Evolutionary conservation across 2,888 invertebrate species (phyloP).

Genomic region (Tiphia femorata): DNA sequence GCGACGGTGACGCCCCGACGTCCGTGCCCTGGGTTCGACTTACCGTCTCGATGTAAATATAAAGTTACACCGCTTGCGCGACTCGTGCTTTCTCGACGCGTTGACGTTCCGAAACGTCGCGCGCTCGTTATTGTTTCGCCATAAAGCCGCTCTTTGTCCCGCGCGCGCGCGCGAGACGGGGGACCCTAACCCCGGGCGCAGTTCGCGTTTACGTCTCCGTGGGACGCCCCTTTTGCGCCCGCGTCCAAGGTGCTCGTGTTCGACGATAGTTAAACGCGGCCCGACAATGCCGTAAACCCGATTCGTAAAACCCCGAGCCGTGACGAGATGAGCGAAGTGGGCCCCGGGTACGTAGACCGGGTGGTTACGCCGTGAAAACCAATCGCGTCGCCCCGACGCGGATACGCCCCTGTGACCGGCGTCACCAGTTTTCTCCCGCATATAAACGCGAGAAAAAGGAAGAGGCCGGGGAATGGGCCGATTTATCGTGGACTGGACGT

Average conservation of each 20-base stretch:
- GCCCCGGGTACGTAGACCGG: constrained; percentile 13
- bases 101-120: constrained; percentile 7
- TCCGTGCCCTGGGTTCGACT: not conserved
- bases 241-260: constrained; percentile 1
- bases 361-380: constrained; percentile 38
- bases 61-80: not conserved
- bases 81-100: not conserved
- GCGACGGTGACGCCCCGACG: not conserved
- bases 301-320: constrained; percentile 50
- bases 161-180: not conserved
- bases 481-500: constrained; percentile 1
- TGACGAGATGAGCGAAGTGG: constrained; percentile 53
- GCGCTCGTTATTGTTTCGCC: constrained; percentile 23
- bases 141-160: constrained; percentile 40
- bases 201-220: constrained; percentile 7
- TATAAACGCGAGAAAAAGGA: constrained; percentile 5
- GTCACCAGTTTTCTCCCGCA: too few species aligned
- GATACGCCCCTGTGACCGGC: constrained; percentile 5
- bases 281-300: constrained; percentile 34
- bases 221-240: too few species aligned
- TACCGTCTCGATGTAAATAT: not conserved
- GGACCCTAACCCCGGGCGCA: not conserved
- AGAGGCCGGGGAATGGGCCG: not conserved
- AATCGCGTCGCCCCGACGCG: constrained; percentile 22
- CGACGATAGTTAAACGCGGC: constrained; percentile 1